Conservation (phyloP, 2,797 vertebrate genomes). For the Oreortyx pictus region DNA sequence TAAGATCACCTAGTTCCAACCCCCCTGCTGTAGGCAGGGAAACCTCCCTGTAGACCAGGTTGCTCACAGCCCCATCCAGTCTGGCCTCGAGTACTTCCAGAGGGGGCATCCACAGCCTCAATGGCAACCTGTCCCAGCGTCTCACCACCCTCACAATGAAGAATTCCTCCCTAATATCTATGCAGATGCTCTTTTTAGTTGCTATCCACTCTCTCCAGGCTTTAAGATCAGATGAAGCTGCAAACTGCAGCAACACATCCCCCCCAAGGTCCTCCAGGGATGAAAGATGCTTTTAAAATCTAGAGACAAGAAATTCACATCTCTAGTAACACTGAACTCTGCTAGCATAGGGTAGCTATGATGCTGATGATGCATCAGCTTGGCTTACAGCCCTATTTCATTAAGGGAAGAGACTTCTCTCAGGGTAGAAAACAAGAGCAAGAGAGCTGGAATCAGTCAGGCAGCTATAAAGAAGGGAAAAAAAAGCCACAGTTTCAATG, state of each 20-base stretch:
- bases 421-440: background rate
- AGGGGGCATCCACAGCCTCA: too few relatives aligned
- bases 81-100: too few relatives aligned
- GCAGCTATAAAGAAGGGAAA: background rate
- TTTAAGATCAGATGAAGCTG: fast-evolving
- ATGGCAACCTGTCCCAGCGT: too few relatives aligned
- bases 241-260: background rate
- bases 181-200: background rate
- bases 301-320: background rate
- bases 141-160: too few relatives aligned
- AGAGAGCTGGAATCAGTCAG: background rate
- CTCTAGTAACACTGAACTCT: background rate
- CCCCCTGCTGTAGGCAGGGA: too few relatives aligned
- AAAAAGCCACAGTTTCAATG: background rate
- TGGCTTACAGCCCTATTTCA: background rate
- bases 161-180: too few relatives aligned
- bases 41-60: too few relatives aligned
- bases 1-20: too few relatives aligned
- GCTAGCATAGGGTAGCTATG: background rate
- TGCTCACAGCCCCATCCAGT: too few relatives aligned
- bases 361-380: background rate
- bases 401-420: background rate
- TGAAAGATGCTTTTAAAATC: background rate
- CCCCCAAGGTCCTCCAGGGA: background rate
- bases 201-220: background rate